Evolutionary conservation across 2,113 vertebrate species (phyloP).

Genomic region (Bos javanicus): DNA sequence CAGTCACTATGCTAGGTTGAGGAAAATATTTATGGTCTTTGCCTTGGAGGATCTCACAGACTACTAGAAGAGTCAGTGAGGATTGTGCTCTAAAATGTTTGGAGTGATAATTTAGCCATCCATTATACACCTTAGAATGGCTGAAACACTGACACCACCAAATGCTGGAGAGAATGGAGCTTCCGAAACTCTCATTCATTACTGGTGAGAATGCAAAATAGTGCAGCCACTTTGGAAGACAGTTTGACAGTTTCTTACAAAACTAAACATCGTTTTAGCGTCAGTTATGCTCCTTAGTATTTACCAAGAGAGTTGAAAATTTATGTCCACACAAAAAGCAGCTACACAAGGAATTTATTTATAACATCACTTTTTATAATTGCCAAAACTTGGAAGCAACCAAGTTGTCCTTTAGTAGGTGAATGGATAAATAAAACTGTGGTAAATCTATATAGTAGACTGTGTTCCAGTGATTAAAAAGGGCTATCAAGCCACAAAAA

Average conservation of each 20-base stretch:
- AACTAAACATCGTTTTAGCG: not conserved
- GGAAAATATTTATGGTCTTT: not conserved
- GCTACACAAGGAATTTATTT: not conserved
- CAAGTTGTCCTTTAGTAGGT: not conserved
- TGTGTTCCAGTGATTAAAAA: not conserved
- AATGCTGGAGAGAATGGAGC: not conserved
- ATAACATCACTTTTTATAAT: not conserved
- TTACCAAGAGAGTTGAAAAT: not conserved
- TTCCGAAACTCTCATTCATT: not conserved
- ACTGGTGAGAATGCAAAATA: not conserved
- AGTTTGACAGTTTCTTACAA: not conserved
- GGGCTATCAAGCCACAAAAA: not conserved
- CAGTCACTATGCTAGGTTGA: not conserved
- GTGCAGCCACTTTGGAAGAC: not conserved
- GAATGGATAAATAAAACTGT: not conserved
- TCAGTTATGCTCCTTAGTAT: not conserved
- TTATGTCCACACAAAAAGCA: not conserved
- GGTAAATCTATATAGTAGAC: not conserved
- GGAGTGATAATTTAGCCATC: not conserved
- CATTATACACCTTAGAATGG: not conserved
- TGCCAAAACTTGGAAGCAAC: not conserved
- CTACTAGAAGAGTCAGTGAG: not conserved
- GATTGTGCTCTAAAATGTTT: not conserved
- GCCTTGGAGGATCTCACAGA: not conserved
- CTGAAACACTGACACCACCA: not conserved